Percentiles rank a stretch among this genome's conserved stretches.
Evolutionary conservation across 1,140 invertebrate species (phyloP).

Genomic region (Spodoptera litura): DNA sequence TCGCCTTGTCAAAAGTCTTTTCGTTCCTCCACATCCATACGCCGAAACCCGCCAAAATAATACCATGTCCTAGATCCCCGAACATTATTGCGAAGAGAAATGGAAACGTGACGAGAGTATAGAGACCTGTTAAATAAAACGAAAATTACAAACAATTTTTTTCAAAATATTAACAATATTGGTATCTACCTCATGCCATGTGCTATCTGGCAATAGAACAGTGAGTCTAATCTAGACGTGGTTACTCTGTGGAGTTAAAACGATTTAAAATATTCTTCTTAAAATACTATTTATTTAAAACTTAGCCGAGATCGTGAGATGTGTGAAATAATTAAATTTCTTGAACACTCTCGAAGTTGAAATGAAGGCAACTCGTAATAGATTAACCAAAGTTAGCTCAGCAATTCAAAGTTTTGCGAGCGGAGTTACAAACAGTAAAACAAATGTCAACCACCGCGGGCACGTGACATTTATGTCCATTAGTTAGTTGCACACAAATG

Average conservation of each 20-base stretch:
- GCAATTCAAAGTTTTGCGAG: neutral
- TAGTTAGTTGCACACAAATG: too few relatives aligned
- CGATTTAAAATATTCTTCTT: too few relatives aligned
- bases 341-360: neutral
- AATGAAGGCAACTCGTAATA: neutral
- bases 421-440: neutral
- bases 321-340: neutral
- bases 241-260: too few relatives aligned
- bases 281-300: too few relatives aligned
- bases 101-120: slow-evolving; percentile 91
- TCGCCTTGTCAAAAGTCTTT: slow-evolving; percentile 79
- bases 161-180: neutral
- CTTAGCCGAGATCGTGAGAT: too few relatives aligned
- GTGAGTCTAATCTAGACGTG: too few relatives aligned
- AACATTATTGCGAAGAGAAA: slow-evolving; percentile 93
- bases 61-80: slow-evolving; percentile 90
- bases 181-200: too few relatives aligned
- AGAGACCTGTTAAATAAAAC: slow-evolving; percentile 75
- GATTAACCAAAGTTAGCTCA: neutral
- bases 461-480: neutral
- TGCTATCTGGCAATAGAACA: too few relatives aligned
- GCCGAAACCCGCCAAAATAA: slow-evolving; percentile 87
- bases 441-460: neutral
- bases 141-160: neutral
- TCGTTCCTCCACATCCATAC: slow-evolving; percentile 89